Percentiles rank a stretch among this genome's conserved stretches.
Conservation (phyloP, 1,140 invertebrate species). For the Drosophila sulfurigaster region DNA sequence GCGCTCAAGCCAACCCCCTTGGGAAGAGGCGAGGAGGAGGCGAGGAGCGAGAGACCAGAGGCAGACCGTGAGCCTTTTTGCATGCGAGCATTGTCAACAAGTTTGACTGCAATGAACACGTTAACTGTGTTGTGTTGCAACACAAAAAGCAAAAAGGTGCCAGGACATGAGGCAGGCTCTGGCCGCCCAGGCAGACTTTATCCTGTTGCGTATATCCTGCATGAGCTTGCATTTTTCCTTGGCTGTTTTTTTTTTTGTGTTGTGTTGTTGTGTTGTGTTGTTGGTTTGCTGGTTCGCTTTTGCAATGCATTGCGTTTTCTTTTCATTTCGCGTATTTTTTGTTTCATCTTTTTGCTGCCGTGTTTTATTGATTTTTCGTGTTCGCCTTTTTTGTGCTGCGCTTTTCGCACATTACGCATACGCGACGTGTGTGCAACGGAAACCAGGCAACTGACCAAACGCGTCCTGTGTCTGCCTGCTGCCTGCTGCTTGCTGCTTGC, state of each 20-base stretch:
- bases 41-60: neutral
- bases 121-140: slow-evolving; percentile 35
- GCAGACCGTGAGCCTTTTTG: slow-evolving; percentile 17
- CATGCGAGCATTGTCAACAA: slow-evolving; percentile 75
- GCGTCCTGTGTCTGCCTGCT: slow-evolving; percentile 53
- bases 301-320: slow-evolving; percentile 45
- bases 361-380: slow-evolving; percentile 75
- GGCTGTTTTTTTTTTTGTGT: too few relatives aligned
- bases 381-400: slow-evolving; percentile 58
- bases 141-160: slow-evolving; percentile 31
- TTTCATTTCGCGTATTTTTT: slow-evolving; percentile 29
- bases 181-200: neutral
- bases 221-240: slow-evolving; percentile 49
- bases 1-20: slow-evolving; percentile 24
- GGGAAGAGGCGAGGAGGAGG: neutral
- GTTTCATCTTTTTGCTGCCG: slow-evolving; percentile 35
- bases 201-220: slow-evolving; percentile 22
- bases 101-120: slow-evolving; percentile 73
- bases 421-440: slow-evolving; percentile 75
- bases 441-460: slow-evolving; percentile 78
- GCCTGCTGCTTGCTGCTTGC: neutral
- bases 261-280: too few relatives aligned
- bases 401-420: slow-evolving; percentile 73
- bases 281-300: slow-evolving; percentile 5
- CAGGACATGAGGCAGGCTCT: neutral